These are phyloP conservation scores for Patella vulgata DNA, from an alignment of 1,140 invertebrate genomes.

Conservation along the genomic window DNA sequence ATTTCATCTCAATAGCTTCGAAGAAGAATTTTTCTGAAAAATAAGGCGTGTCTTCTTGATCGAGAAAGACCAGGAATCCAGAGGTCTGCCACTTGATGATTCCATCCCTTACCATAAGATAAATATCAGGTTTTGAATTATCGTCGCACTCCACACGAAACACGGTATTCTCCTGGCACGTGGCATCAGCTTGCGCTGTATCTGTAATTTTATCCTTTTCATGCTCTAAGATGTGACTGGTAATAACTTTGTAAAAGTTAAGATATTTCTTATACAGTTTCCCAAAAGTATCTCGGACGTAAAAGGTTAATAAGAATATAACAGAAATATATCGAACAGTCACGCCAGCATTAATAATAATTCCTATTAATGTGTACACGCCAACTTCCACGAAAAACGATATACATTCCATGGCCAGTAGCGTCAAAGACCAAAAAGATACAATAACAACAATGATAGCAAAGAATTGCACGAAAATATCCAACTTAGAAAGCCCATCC, in stretches of 20 bases:
- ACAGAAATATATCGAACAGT: slow-evolving; percentile 47
- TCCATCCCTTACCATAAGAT: slow-evolving; percentile 20
- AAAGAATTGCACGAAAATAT: slow-evolving; percentile 32
- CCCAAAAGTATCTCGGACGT: slow-evolving; percentile 45
- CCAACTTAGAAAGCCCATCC: slow-evolving; percentile 9
- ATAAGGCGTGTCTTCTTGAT: slow-evolving; percentile 39
- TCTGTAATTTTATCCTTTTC: slow-evolving; percentile 37
- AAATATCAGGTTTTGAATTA: neutral
- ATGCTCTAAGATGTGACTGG: slow-evolving; percentile 27
- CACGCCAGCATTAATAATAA: slow-evolving; percentile 51
- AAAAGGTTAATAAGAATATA: slow-evolving; percentile 44
- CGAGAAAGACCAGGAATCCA: slow-evolving; percentile 44
- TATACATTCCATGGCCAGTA: slow-evolving; percentile 49
- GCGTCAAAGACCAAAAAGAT: slow-evolving; percentile 43
- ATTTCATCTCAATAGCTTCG: slow-evolving; percentile 31
- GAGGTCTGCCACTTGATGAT: slow-evolving; percentile 29
- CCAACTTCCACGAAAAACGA: slow-evolving; percentile 47
- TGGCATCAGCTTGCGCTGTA: slow-evolving; percentile 22
- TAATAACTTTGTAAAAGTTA: slow-evolving; percentile 47
- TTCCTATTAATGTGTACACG: slow-evolving; percentile 55
- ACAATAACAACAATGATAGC: slow-evolving; percentile 41
- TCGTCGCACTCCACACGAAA: slow-evolving; percentile 27
- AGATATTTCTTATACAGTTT: slow-evolving; percentile 46
- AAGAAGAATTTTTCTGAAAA: slow-evolving; percentile 48
- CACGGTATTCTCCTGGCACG: slow-evolving; percentile 38